Base-by-base conservation (phyloP, 35 echinoderm and acorn worm genomes). In the Ophioderma brevispina region DNA sequence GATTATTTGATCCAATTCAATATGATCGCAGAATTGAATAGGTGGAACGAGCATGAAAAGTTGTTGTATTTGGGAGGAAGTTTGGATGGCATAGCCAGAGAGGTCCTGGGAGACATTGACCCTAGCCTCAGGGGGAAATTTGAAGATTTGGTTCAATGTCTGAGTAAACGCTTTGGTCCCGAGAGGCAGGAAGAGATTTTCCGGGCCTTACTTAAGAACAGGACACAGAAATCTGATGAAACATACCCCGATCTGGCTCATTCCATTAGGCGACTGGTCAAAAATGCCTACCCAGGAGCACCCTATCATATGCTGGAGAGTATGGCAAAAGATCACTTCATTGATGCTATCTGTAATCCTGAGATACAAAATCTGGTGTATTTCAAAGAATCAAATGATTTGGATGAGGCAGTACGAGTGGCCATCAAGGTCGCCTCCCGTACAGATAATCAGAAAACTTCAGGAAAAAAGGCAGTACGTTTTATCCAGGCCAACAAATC, bases 1-100 rank as follows among this genome's bases (percentile, higher is more conserved):
- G 89, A 91, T 43, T 86, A 78, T 39, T 35, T 41, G 1, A 63
- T 80, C 21, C 89, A 91, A 39, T 91, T 91, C 31, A 55, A 91
- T 38, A 28, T 91, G 19, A 31, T 91, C 10, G 55, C 81, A 17
- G 89, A 84, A 19, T 32, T 85, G 0, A 91, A 78, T 37, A 0
- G 81, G 15, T 91, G 89, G 89, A 55, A 78, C 31, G 64, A 78
- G 0, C 35, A 77, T 21, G 78, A 82, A 46, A 91, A 91, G 75
- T 82, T 81, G 6, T 38, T 91, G 25, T 86, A 52, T 30, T 56
- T 85, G 19, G 81, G 81, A n/a, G 64, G 81, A 18, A 85, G 76
- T 37, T 38, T 91, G 32, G 23, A 40, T 30, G 89, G 89, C 32
- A 38, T 77, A 5, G 89, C 70, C 18, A 21, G 39, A 34, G 89